Conservation (phyloP, 2,888 invertebrate species). For the Eristalis intricaria region DNA sequence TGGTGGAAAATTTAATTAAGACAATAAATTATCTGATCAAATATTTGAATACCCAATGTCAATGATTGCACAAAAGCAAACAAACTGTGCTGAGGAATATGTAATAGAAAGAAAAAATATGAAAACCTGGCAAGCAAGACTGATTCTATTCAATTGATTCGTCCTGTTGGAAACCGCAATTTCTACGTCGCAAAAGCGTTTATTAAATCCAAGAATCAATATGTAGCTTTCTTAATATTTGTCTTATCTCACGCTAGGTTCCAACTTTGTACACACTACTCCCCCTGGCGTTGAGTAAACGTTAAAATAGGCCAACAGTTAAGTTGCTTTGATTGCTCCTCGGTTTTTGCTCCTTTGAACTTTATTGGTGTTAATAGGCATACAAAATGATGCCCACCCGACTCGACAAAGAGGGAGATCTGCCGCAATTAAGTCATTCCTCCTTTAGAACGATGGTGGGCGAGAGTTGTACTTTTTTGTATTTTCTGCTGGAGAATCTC, state of each 20-base stretch:
- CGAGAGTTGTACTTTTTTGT: slow-evolving; percentile 21
- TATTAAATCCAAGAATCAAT: slow-evolving; percentile 67
- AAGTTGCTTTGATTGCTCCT: slow-evolving; percentile 68
- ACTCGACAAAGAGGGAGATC: slow-evolving; percentile 10
- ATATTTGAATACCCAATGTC: slow-evolving; percentile 63
- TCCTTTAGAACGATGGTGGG: slow-evolving; percentile 13
- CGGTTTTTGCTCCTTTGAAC: slow-evolving; percentile 69
- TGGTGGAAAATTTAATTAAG: slow-evolving; percentile 67
- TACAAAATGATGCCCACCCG: slow-evolving; percentile 61
- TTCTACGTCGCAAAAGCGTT: slow-evolving; percentile 37
- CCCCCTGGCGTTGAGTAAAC: slow-evolving; percentile 24
- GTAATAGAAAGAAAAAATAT: background rate
- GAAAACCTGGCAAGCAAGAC: background rate
- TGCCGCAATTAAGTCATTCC: slow-evolving; percentile 61
- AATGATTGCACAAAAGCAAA: slow-evolving; percentile 35
- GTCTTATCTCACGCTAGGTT: slow-evolving; percentile 51
- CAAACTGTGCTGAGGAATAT: background rate
- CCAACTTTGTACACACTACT: background rate
- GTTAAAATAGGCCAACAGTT: slow-evolving; percentile 61
- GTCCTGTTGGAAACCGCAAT: slow-evolving; percentile 33
- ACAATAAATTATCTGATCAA: slow-evolving; percentile 68
- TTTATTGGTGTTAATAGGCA: slow-evolving; percentile 72
- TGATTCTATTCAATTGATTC: slow-evolving; percentile 48
- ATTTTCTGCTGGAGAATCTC: slow-evolving; percentile 42
- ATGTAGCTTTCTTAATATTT: slow-evolving; percentile 71